Evolutionary conservation across 2,797 vertebrate genomes (phyloP).

Genomic region (Myotis vivesi): DNA sequence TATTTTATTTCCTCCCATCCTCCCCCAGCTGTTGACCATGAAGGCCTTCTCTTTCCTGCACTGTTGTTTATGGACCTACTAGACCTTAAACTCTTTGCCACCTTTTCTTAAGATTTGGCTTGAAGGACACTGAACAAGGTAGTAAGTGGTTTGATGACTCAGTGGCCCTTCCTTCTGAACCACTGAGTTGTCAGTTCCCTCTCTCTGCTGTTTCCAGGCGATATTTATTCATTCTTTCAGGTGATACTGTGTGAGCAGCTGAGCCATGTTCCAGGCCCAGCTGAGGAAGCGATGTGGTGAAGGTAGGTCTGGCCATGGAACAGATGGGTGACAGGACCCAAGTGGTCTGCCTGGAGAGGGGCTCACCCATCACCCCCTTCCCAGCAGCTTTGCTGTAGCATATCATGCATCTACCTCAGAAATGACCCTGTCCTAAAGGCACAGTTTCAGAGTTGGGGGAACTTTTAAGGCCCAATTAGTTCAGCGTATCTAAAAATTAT

Average conservation of each 20-base stretch:
- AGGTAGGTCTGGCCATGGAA: conserved; percentile 21
- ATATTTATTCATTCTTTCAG: conserved; percentile 15
- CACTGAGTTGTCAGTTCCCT: background rate
- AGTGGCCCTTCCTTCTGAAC: conserved; percentile 49
- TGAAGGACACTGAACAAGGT: background rate
- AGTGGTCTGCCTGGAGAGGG: background rate
- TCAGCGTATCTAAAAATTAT: background rate
- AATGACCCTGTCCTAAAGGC: background rate
- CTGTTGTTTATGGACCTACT: background rate
- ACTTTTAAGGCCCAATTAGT: background rate
- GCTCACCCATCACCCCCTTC: background rate
- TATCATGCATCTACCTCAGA: background rate
- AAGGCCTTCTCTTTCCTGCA: background rate
- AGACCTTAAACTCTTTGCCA: background rate
- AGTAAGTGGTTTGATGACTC: conserved; percentile 62
- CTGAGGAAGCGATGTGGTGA: background rate
- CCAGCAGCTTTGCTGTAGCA: background rate
- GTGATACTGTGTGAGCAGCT: background rate
- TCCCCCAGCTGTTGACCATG: background rate
- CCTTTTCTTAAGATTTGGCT: background rate
- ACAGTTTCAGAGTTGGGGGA: background rate
- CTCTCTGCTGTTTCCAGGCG: conserved; percentile 15
- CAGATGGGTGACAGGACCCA: conserved; percentile 39
- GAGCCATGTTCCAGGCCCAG: background rate
- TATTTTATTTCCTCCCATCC: background rate